These are phyloP conservation scores for Mactra quadrangularis DNA, from an alignment of 1,140 invertebrate genomes.

Conservation along the genomic window DNA sequence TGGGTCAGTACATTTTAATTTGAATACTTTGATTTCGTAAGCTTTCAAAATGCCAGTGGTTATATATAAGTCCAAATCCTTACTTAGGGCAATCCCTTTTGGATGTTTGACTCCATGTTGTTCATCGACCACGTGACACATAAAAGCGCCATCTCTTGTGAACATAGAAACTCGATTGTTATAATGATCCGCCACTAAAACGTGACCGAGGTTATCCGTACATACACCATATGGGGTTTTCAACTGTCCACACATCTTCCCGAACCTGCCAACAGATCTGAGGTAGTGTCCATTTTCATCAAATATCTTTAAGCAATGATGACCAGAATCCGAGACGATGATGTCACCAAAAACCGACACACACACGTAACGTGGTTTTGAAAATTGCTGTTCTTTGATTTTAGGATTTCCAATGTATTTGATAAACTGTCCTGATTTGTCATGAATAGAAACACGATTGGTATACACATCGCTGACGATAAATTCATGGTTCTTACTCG, in stretches of 20 bases:
- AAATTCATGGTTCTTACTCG: constrained; percentile 34
- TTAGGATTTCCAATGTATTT: constrained; percentile 23
- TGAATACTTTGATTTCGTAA: constrained; percentile 54
- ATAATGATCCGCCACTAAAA: constrained; percentile 94
- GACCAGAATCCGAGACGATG: constrained; percentile 74
- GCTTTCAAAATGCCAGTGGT: constrained; percentile 62
- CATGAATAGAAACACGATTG: constrained; percentile 51
- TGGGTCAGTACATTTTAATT: constrained; percentile 12
- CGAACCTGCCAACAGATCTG: constrained; percentile 88
- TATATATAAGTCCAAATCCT: constrained; percentile 54
- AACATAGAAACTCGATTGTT: constrained; percentile 89
- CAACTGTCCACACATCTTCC: constrained; percentile 89
- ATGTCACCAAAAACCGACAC: constrained; percentile 63
- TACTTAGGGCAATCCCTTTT: constrained; percentile 62
- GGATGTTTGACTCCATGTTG: constrained; percentile 65
- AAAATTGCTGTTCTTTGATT: constrained; percentile 50
- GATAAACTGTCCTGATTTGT: constrained; percentile 29
- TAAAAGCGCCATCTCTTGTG: constrained; percentile 63
- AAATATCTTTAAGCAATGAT: constrained; percentile 73
- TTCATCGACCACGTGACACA: constrained; percentile 68
- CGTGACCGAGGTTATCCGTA: constrained; percentile 90
- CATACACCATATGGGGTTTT: constrained; percentile 96
- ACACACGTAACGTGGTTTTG: constrained; percentile 64
- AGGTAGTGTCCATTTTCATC: constrained; percentile 72
- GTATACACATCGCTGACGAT: constrained; percentile 55